Evolutionary conservation across 2,888 invertebrate genomes (phyloP), one percentile per base, ranked within the genome.

Genomic region (Archips xylosteana): DNA sequence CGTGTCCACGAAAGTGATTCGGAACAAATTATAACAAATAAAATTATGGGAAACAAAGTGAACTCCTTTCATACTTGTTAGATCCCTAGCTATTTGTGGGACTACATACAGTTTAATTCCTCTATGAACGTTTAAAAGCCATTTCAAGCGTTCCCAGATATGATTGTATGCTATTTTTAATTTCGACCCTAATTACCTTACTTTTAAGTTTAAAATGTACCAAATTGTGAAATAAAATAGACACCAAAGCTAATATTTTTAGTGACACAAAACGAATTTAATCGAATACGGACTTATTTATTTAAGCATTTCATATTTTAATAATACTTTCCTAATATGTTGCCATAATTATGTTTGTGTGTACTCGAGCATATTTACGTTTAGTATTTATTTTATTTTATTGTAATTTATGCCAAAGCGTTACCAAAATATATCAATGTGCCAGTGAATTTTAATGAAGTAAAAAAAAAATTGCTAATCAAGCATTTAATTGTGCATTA

Each of bases 291-390:
- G 47, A 39, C 12, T 63, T 64, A 78, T 74, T 66, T 70, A 66
- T 71, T 71, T 63, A 70, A 39, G 39, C 6, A 39, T 59, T 59
- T 49, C 45, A 75, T 36, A 59, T 74, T 60, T 70, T 71, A 69
- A 62, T 32, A 23, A 49, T 10, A 74, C 12, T 80, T 85, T 89
- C 85, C 85, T 88, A 84, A 78, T 64, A 15, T 36, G 76, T 74
- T 76, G 75, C 77, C 77, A 77, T 77, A 73, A 74, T 75, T 76
- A 71, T 78, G 78, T 78, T 76, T 49, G 51, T 39, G 67, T 36
- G 63, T 74, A 69, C 57, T 59, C 3, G 23, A 63, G 42, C 61
- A 69, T 23, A 23, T 34, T 45, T n/a, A 36, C 45, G 34, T 45
- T 15, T 32, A 23, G 54, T 70, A 65, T 70, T 70, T 74, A 64